Conservation (phyloP, 2,797 vertebrate genomes). For the Poeciliopsis turneri region DNA sequence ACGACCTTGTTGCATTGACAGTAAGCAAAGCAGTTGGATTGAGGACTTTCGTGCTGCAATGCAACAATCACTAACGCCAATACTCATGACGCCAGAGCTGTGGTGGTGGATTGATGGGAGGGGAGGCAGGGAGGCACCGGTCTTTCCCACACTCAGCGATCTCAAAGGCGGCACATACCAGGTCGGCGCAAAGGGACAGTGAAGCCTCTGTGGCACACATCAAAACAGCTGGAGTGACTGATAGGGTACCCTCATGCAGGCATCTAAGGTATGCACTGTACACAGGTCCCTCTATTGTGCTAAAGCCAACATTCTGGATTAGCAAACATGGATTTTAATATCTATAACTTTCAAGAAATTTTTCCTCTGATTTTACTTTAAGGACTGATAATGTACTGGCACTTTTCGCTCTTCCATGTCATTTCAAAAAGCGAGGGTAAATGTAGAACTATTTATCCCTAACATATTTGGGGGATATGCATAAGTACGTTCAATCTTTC, state of each 20-base stretch:
- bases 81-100: conserved; percentile 61
- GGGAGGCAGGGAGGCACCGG: conserved; percentile 34
- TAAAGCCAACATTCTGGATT: conserved; percentile 56
- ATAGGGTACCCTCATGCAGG: conserved; percentile 71
- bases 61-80: conserved; percentile 65
- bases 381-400: neutral
- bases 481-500: neutral
- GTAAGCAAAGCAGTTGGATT: conserved; percentile 51
- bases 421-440: neutral
- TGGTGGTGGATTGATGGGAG: conserved; percentile 13
- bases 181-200: conserved; percentile 57
- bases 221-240: conserved; percentile 79
- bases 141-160: conserved; percentile 70
- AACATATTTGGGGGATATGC: neutral
- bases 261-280: conserved; percentile 74
- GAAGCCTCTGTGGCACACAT: conserved; percentile 75
- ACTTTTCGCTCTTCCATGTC: neutral
- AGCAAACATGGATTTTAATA: conserved; percentile 70
- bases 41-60: conserved; percentile 56
- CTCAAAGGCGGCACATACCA: conserved; percentile 71
- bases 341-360: conserved; percentile 62
- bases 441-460: neutral
- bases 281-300: conserved; percentile 76
- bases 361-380: conserved; percentile 48
- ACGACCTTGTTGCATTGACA: conserved; percentile 13